Conservation (phyloP, 2,888 invertebrate species). For the Hipparchia semele region DNA sequence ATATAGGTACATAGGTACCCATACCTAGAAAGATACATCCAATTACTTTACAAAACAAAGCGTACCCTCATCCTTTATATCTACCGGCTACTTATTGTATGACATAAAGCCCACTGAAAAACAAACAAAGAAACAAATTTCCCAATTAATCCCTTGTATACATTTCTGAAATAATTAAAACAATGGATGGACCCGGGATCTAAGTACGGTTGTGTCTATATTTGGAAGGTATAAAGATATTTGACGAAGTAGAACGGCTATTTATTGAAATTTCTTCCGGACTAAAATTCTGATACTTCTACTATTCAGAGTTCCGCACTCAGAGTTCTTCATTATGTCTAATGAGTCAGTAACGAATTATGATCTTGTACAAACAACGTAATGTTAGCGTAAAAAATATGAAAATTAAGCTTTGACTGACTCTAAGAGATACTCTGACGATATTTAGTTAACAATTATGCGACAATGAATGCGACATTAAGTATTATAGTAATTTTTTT, state of each 20-base stretch:
- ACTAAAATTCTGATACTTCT: not conserved
- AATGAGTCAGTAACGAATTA: too few relatives aligned
- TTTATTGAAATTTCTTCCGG: not conserved
- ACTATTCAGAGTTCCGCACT: too few relatives aligned
- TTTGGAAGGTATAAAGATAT: conserved; percentile 40
- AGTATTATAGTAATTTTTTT: too few relatives aligned
- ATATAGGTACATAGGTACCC: not conserved
- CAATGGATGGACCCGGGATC: conserved; percentile 37
- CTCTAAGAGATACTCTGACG: too few relatives aligned
- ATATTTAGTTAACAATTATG: too few relatives aligned
- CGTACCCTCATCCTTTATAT: not conserved
- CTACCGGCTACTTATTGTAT: conserved; percentile 8
- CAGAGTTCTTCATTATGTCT: too few relatives aligned
- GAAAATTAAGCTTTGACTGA: too few relatives aligned
- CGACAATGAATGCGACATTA: too few relatives aligned
- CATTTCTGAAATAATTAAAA: conserved; percentile 43
- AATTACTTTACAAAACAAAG: conserved; percentile 1
- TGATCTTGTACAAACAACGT: too few relatives aligned
- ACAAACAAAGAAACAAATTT: conserved; percentile 19
- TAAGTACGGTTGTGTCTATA: conserved; percentile 57
- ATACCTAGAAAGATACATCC: not conserved
- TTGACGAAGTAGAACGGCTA: not conserved
- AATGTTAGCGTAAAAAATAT: too few relatives aligned
- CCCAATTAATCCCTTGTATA: conserved; percentile 10
- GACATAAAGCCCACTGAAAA: conserved; percentile 21